phyloP scores from a whole-genome alignment of 2,888 invertebrate species.

The Oligia latruncula region DNA sequence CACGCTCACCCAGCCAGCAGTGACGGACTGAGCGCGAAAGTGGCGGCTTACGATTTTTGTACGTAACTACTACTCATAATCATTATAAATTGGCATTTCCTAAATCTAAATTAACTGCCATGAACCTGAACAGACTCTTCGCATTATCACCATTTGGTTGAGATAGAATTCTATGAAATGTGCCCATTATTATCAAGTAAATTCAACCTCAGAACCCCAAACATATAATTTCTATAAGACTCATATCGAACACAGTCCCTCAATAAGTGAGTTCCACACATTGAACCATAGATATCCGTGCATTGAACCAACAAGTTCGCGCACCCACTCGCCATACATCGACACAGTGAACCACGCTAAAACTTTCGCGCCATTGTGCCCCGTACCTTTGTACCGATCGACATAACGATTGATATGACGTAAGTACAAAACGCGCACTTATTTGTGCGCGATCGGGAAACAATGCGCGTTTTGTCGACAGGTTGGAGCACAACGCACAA shows the following conservation, averaged over 20 bases:
- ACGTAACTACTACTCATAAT: too few species aligned
- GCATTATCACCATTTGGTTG: too few species aligned
- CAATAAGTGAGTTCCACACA: background rate
- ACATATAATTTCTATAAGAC: background rate
- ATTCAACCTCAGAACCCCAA: too few species aligned
- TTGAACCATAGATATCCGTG: conserved; percentile 1
- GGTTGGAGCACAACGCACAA: conserved; percentile 72
- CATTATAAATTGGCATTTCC: too few species aligned
- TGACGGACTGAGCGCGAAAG: too few species aligned
- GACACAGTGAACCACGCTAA: conserved; percentile 75
- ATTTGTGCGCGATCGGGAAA: conserved; percentile 77
- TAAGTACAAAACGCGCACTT: conserved; percentile 84
- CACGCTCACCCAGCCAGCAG: too few species aligned
- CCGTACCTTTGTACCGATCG: conserved; percentile 83
- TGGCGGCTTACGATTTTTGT: too few species aligned
- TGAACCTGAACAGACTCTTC: too few species aligned
- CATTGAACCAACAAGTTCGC: conserved; percentile 34
- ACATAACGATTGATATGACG: conserved; percentile 86
- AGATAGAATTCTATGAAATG: too few species aligned
- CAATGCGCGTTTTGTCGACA: conserved; percentile 68
- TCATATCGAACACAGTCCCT: background rate
- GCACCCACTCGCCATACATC: conserved; percentile 17
- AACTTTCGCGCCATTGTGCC: conserved; percentile 80
- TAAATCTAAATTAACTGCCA: too few species aligned
- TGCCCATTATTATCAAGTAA: too few species aligned